phyloP scores from a whole-genome alignment of 2,888 invertebrate species.

The Oscheius myriophilus region DNA sequence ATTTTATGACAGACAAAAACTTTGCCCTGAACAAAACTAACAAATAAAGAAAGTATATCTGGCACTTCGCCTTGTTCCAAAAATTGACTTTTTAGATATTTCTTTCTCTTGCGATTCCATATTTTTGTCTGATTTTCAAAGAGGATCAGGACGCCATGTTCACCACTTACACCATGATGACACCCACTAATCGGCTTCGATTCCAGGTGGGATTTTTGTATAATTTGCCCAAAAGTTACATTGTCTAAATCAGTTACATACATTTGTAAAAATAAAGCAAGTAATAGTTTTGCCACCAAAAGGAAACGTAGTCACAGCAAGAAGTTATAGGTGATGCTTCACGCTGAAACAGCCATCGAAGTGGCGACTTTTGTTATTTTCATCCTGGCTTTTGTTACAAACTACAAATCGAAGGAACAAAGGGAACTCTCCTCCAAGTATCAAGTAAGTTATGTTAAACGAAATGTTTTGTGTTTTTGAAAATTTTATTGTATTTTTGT shows the following conservation, averaged over 20 bases:
- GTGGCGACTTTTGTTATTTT: constrained; percentile 8
- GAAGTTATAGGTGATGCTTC: neutral
- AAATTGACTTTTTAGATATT: constrained; percentile 5
- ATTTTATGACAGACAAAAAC: too few relatives aligned
- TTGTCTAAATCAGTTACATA: too few relatives aligned
- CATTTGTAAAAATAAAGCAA: too few relatives aligned
- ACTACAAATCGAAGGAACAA: constrained; percentile 3
- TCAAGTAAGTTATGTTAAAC: neutral
- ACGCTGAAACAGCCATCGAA: constrained; percentile 5
- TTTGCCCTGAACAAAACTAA: too few relatives aligned
- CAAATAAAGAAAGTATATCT: too few relatives aligned
- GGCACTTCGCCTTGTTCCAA: too few relatives aligned
- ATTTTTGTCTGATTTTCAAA: neutral
- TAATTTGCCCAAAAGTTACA: too few relatives aligned
- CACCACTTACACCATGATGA: constrained; percentile 22
- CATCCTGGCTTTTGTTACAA: neutral
- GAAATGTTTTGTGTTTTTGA: too few relatives aligned
- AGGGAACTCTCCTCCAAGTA: constrained; percentile 1
- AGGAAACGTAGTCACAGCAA: too few relatives aligned
- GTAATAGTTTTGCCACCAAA: too few relatives aligned
- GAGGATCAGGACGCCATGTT: constrained; percentile 2
- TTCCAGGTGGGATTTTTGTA: constrained; percentile 13
- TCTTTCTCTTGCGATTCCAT: neutral
- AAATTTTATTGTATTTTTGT: too few relatives aligned
- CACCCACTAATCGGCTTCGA: constrained; percentile 4